These are phyloP conservation scores for Eutrigla gurnardus DNA, from an alignment of 2,797 vertebrate species.

Conservation along the genomic window DNA sequence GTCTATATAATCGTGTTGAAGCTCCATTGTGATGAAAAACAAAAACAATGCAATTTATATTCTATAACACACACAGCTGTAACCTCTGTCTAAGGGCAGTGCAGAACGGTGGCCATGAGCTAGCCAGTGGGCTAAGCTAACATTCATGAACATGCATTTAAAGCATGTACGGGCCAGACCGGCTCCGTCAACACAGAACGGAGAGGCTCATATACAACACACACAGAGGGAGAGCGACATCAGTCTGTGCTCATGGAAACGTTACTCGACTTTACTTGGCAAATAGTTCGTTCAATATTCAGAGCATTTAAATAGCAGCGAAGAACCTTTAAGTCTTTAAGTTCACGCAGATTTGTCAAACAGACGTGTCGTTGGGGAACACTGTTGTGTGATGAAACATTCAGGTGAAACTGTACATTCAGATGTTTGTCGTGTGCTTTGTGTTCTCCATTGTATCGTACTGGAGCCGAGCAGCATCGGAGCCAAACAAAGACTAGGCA, in stretches of 20 bases:
- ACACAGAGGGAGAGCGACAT: background rate
- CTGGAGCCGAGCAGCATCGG: background rate
- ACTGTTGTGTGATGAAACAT: background rate
- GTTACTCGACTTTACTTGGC: background rate
- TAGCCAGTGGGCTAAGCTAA: background rate
- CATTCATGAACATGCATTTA: background rate
- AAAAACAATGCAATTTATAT: background rate
- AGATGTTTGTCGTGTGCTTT: background rate
- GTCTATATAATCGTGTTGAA: background rate
- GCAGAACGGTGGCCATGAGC: background rate
- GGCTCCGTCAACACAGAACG: background rate
- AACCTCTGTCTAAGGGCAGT: no score
- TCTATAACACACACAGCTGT: background rate
- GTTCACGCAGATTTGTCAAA: background rate
- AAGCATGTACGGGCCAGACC: background rate
- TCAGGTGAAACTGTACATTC: background rate
- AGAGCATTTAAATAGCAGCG: background rate
- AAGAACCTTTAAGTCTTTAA: background rate
- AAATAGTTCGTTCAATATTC: background rate
- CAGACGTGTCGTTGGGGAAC: background rate
- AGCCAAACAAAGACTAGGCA: slow-evolving; percentile 3
- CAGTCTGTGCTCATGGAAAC: background rate
- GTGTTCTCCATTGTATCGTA: background rate
- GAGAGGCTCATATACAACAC: background rate
- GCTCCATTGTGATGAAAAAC: background rate